Conservation (phyloP, 2,113 vertebrate genomes). For the Cisticola juncidis region DNA sequence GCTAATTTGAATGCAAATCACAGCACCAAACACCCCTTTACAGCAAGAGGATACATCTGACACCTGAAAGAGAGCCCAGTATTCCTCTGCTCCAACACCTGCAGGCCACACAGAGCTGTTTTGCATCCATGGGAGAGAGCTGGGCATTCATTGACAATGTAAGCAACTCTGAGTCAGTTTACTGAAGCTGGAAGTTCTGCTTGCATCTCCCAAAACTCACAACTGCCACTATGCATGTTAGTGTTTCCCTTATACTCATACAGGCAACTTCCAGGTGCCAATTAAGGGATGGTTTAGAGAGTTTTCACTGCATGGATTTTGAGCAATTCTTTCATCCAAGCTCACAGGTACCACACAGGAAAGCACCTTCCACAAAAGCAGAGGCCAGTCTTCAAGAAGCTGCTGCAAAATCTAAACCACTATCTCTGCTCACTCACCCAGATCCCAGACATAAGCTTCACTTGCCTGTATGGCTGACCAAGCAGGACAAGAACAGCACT, state of each 20-base stretch:
- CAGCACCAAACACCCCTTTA: not conserved
- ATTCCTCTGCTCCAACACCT: not conserved
- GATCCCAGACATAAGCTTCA: not conserved
- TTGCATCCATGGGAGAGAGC: not conserved
- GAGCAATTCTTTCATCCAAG: not conserved
- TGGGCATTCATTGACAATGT: fast-evolving
- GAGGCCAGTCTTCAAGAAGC: not conserved
- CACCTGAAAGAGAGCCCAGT: not conserved
- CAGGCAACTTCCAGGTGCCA: fast-evolving
- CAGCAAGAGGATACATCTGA: not conserved
- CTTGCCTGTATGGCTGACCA: not conserved
- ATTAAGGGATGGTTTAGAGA: not conserved
- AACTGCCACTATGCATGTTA: fast-evolving
- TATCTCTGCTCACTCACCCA: not conserved
- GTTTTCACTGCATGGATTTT: not conserved
- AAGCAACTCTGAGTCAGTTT: not conserved
- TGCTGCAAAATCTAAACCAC: not conserved
- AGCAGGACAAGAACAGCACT: not conserved
- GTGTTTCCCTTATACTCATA: not conserved
- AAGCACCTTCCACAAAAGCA: not conserved
- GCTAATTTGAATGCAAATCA: not conserved
- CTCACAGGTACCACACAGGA: not conserved
- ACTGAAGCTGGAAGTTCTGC: not conserved
- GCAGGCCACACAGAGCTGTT: not conserved
- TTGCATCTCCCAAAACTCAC: not conserved